phyloP scores from a whole-genome alignment of 1,140 invertebrate species.

The Brachionus calyciflorus region DNA sequence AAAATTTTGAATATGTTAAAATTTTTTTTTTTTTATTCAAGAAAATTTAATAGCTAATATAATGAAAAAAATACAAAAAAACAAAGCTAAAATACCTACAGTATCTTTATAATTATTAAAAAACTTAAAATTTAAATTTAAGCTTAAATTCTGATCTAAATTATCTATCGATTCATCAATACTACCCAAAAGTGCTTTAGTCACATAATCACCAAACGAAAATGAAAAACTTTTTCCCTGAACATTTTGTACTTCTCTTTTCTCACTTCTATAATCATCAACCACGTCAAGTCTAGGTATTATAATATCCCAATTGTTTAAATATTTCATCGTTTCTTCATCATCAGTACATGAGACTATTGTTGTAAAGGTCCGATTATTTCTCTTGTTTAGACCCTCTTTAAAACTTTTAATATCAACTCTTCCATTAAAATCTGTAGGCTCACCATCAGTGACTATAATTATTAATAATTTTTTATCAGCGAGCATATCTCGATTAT shows the following conservation, averaged over 20 bases:
- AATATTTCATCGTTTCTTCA: conserved; percentile 19
- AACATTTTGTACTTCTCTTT: neutral
- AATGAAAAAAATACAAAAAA: no score
- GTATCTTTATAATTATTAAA: no score
- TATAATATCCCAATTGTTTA: conserved; percentile 32
- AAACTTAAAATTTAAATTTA: neutral
- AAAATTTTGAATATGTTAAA: no score
- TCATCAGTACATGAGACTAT: conserved; percentile 42
- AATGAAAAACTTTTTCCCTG: neutral
- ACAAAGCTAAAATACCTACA: no score
- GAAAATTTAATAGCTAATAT: no score
- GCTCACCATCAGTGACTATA: conserved; percentile 21
- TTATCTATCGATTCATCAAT: neutral
- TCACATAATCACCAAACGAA: conserved; percentile 43
- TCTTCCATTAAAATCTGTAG: conserved; percentile 17
- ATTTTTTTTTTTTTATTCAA: no score
- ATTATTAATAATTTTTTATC: conserved; percentile 43
- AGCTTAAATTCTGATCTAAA: neutral
- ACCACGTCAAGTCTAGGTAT: conserved; percentile 15
- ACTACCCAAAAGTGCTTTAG: conserved; percentile 2
- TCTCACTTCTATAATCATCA: conserved; percentile 25
- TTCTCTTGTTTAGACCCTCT: neutral
- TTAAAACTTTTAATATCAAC: conserved; percentile 5
- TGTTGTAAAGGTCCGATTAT: neutral
- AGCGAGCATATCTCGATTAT: neutral